Evolutionary conservation across 2,888 invertebrate genomes (phyloP), one percentile per base, ranked within the genome.

Genomic region (Drosophila cognata): DNA sequence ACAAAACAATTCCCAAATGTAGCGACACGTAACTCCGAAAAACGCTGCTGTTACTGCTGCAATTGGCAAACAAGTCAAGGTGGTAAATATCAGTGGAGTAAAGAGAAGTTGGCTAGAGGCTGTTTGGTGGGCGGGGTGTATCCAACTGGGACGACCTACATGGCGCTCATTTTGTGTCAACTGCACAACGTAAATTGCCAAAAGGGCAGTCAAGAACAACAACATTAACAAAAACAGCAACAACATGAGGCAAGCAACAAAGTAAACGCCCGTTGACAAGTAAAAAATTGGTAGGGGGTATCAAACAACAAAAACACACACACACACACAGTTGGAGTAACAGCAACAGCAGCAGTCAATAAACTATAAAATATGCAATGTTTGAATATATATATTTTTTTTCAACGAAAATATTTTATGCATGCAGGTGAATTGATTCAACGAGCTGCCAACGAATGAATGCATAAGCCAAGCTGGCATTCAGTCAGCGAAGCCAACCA

Each of bases 371-470:
- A 87, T 88, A 87, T 88, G 86, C 86, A 88, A 83, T 88, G 83
- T 84, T 88, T 80, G 77, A 84, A 82, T 78, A 84, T 73, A 65
- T 77, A 1, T 18, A 2, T 18, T 18, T 35, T 36, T 55, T 36
- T 73, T 67, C 62, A 75, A 60, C 71, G 68, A 70, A 76, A 79
- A 88, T 88, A 86, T 86, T 85, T 86, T 86, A 88, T 88, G 88
- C 88, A 86, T 88, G 85, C 86, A 88, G 88, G 86, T 88, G 86
- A 86, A 86, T 86, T 88, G 83, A 86, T 88, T 86, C 88, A 83
- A 84, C 81, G 82, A 77, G 79, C 82, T 81, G 78, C 81, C 83
- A 80, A 77, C 81, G 67, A 68, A 59, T 57, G 52, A 64, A 67
- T 64, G 67, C 70, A 67, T 50, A 68, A 70, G 55, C 51, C 71